Base-by-base conservation (phyloP, 2,888 invertebrate genomes). In the Acronicta psi region DNA sequence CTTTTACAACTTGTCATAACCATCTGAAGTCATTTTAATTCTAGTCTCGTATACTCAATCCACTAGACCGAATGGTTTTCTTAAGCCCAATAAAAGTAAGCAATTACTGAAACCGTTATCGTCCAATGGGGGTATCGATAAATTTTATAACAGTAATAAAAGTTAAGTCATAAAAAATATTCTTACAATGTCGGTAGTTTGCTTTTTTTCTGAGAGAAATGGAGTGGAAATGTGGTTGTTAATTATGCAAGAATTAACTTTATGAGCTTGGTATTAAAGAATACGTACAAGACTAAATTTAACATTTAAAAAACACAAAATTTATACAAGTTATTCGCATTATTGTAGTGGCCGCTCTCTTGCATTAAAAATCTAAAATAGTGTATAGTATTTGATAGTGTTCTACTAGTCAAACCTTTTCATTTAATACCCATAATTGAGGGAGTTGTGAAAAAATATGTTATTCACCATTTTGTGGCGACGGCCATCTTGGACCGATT, bases 141-240 rank as follows among this genome's bases (percentile, higher is more conserved):
- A 50, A 59, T 41, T 73, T 73, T 61, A 73, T 68, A 50, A 43
- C 31, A 25, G 47, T 46, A 55, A 54, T 57, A 42, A 61, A 34
- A 75, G 8, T 49, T 11, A 2, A 5, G 0, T 16, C 40, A n/a
- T 64, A 58, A 68, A 34, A 63, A 54, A 46, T 29, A 34, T 20
- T 34, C 43, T 13, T 36, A 49, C 43, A 51, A 42, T 29, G 42
- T 55, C 4, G n/a, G 34, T n/a, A 34, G 34, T 34, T 7, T 34
- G 34, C n/a, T n/a, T 60, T 50, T 65, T 59, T 49, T 64, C 55
- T 9, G 6, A 0, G 18, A 5, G 16, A 11, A 68, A 41, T 68
- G 38, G 31, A 9, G 6, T 13, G 8, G 34, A 53, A 53, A 8
- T 16, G 25, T 34, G 13, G 49, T 34, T 18, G 11, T 67, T 46